Conservation (phyloP, 2,113 vertebrate genomes). For the Emydura subglobosa region DNA sequence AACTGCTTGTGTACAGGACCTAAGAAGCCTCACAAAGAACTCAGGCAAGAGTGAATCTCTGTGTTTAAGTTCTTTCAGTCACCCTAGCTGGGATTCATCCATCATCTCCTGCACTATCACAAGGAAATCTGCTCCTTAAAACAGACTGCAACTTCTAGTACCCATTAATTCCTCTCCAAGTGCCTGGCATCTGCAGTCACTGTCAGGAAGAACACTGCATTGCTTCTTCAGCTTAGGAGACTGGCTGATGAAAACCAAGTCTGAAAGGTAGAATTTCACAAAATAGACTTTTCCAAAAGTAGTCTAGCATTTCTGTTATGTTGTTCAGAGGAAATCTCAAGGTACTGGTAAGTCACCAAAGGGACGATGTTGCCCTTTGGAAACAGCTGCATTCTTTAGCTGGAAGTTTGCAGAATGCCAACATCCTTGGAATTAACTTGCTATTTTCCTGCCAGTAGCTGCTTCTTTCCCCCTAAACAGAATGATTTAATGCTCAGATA, state of each 20-base stretch:
- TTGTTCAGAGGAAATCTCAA: conserved; percentile 37
- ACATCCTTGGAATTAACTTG: conserved; percentile 61
- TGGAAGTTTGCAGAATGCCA: conserved; percentile 55
- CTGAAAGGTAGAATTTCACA: conserved; percentile 45
- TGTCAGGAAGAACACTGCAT: background rate
- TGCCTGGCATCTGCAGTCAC: background rate
- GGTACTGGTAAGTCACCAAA: conserved; percentile 35
- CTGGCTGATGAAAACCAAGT: conserved; percentile 1
- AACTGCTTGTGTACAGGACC: background rate
- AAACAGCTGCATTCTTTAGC: conserved; percentile 37
- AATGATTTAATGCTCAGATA: conserved; percentile 65
- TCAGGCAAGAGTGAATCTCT: background rate
- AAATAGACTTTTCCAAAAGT: conserved; percentile 17
- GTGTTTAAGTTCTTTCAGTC: background rate
- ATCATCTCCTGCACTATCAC: background rate
- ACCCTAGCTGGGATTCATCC: background rate
- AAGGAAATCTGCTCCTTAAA: background rate
- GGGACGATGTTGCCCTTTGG: conserved; percentile 62
- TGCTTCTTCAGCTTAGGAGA: conserved; percentile 23
- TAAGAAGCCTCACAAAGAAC: background rate
- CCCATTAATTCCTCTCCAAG: background rate
- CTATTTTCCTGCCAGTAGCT: conserved; percentile 67
- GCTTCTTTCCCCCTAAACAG: conserved; percentile 53
- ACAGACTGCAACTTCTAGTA: background rate
- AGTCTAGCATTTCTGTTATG: conserved; percentile 30